Percentiles rank a stretch among this genome's conserved stretches.
Conservation (phyloP, 2,113 vertebrate species). For the Nicator chloris region DNA sequence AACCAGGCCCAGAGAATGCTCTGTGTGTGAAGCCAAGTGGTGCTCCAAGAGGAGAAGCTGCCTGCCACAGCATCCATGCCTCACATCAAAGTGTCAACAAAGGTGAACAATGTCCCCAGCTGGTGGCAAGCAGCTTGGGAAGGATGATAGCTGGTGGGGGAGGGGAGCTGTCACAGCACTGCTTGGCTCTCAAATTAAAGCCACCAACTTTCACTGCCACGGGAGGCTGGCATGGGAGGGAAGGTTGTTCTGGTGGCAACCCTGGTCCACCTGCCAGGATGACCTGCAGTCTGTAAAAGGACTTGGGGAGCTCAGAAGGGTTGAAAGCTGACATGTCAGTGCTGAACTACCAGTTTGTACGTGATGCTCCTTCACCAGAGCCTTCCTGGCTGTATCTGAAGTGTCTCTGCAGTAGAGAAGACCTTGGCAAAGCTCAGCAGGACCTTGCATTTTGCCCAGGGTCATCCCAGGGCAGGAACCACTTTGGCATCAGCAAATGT, state of each 20-base stretch:
- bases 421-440: not conserved
- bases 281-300: not conserved
- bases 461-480: not conserved
- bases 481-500: not conserved
- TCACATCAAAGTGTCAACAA: not conserved
- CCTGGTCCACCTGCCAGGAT: not conserved
- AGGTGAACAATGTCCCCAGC: not conserved
- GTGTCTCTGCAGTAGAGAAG: not conserved
- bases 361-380: accelerated
- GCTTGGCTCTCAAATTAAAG: not conserved
- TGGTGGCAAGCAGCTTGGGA: not conserved
- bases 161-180: not conserved
- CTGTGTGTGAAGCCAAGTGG: not conserved
- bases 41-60: not conserved
- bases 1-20: not conserved
- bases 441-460: not conserved
- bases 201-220: not conserved
- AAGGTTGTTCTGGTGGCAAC: not conserved
- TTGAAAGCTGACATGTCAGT: not conserved
- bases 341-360: not conserved
- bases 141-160: too few relatives aligned
- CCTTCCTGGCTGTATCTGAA: not conserved
- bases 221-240: not conserved
- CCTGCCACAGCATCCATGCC: not conserved
- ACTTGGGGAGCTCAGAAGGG: not conserved